Evolutionary conservation across 2,797 vertebrate genomes (phyloP).

Genomic region (Orestias chungarensis): DNA sequence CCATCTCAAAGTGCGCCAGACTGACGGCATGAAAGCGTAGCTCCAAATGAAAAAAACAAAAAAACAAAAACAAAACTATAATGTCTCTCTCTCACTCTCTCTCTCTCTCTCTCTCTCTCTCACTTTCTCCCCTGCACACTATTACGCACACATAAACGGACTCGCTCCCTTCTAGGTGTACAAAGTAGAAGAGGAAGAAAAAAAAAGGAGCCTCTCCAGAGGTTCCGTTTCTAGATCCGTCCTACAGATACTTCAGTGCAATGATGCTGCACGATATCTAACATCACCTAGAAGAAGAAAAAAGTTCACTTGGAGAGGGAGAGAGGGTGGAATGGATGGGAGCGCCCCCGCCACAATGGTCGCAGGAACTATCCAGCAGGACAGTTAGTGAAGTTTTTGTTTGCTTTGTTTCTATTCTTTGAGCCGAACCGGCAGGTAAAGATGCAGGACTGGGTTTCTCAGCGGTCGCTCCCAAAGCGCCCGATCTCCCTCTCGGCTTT

Average conservation of each 20-base stretch:
- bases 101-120: constrained; percentile 20
- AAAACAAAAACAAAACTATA: no score
- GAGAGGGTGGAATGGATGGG: constrained; percentile 10
- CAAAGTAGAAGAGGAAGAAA: constrained; percentile 72
- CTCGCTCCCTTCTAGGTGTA: constrained; percentile 40
- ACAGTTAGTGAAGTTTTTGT: constrained; percentile 35
- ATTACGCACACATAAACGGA: constrained; percentile 10
- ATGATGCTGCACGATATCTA: constrained; percentile 64
- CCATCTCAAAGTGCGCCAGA: constrained; percentile 90
- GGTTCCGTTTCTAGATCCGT: constrained; percentile 67
- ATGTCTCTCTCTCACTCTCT: constrained; percentile 52
- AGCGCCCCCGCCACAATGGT: constrained; percentile 9
- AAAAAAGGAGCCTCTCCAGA: constrained; percentile 57
- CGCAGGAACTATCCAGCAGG: constrained; percentile 19
- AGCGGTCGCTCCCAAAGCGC: constrained; percentile 45
- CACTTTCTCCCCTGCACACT: constrained; percentile 42
- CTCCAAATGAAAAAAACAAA: constrained; percentile 63
- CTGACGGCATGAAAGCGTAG: constrained; percentile 86
- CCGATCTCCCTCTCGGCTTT: constrained; percentile 62
- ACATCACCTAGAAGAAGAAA: constrained; percentile 66
- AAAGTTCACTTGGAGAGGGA: constrained; percentile 69
- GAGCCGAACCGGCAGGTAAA: constrained; percentile 22
- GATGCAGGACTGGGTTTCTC: constrained; percentile 33
- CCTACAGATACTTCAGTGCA: constrained; percentile 52
- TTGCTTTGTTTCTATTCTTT: no score